Percentiles rank a stretch among this genome's conserved stretches.
phyloP scores from a whole-genome alignment of 2,888 invertebrate species.

The Ophion costatus region DNA sequence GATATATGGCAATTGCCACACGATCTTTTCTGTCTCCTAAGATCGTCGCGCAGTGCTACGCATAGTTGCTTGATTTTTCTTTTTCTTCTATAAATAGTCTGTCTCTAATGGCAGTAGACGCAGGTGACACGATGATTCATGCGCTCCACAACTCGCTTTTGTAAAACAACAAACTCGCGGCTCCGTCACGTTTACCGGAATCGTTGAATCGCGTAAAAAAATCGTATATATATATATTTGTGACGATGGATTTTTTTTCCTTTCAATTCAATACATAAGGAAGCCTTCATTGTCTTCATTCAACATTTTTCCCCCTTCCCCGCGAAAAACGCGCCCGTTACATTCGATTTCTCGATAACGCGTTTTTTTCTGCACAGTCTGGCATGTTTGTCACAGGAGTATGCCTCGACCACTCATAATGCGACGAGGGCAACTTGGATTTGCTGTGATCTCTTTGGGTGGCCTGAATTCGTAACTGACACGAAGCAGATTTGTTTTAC shows the following conservation, averaged over 20 bases:
- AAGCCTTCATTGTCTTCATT: conserved; percentile 45
- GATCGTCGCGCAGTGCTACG: conserved; percentile 9
- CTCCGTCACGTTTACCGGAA: conserved; percentile 51
- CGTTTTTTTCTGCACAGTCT: conserved; percentile 18
- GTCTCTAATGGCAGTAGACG: conserved; percentile 67
- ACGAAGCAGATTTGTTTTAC: background rate
- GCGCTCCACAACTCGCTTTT: conserved; percentile 48
- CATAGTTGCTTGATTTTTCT: conserved; percentile 60
- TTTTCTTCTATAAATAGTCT: conserved; percentile 75
- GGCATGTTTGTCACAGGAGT: background rate
- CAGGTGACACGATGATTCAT: conserved; percentile 77
- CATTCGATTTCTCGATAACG: conserved; percentile 24
- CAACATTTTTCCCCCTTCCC: conserved; percentile 4
- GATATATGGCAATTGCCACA: conserved; percentile 49
- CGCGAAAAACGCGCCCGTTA: conserved; percentile 5
- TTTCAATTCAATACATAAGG: conserved; percentile 14
- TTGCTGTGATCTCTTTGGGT: background rate
- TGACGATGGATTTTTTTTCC: background rate
- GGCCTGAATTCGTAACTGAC: background rate
- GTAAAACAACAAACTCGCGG: conserved; percentile 28
- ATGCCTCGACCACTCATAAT: background rate
- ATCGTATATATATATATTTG: background rate
- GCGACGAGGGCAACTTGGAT: background rate
- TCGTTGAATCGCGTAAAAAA: conserved; percentile 28
- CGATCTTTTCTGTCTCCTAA: conserved; percentile 42